Evolutionary conservation across 2,888 invertebrate species (phyloP), one percentile per base, ranked within the genome.

Genomic region (Caenorhabditis zanzibari): DNA sequence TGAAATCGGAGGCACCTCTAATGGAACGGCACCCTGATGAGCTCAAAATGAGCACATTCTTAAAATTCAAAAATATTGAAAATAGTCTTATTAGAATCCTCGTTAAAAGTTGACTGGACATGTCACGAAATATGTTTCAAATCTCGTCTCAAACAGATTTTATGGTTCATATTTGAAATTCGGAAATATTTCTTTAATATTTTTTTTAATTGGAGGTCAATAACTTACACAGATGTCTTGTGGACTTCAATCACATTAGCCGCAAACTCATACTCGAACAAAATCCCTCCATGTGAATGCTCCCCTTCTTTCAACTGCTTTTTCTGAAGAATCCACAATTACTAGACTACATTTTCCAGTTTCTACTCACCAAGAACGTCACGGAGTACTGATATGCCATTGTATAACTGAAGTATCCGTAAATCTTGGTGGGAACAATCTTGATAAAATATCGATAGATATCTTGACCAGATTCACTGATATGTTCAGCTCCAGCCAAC

Each of bases 371-470:
- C 90, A 93, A 90, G 94, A 97, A 96, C 90, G 97, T 97, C 0
- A 97, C 97, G 14, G 97, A 96, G 93, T 97, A 98, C 93, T 98
- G 98, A 92, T 95, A 98, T 0, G 97, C 93, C 66, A 93, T 89
- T 44, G 88, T 88, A 69, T 77, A 84, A 3, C 87, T 74, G 63
- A 91, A 90, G 26, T 85, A 73, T 1, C 90, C 90, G 79, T 88
- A 90, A n/a, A 98, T 95, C 92, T 96, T 96, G 0, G 98, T 98
- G 0, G 98, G 97, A 0, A 98, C 98, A 19, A 98, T 96, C 94
- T 97, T 96, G 66, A 98, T 94, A 91, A 97, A 98, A 94, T 98
- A 98, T 92, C 97, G 96, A 92, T 95, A 96, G 59, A 96, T 93
- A 93, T 96, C 95, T 93, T 95, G 95, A 95, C 95, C 94, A 75